Base-by-base conservation (phyloP, 2,888 invertebrate genomes). In the Rhagium mordax region DNA sequence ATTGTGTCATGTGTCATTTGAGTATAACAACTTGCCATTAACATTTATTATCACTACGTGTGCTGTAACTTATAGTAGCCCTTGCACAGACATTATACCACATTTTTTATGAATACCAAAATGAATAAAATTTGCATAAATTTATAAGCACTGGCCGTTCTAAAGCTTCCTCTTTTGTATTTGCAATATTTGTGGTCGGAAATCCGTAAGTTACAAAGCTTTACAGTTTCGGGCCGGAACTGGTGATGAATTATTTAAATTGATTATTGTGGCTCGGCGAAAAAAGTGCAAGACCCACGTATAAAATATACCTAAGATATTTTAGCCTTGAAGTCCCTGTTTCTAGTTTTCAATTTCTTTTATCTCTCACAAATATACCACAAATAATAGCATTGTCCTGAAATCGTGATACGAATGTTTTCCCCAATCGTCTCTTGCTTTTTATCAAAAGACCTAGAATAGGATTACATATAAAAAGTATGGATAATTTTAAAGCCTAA, bases 241-340 rank as follows among this genome's bases (percentile, higher is more conserved):
- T 29, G 41, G 29, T 61, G 61, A 61, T 61, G 61, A 61, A 61
- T 61, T 61, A 61, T 61, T 61, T 61, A 48, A 61, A 61, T 18
- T 48, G 61, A 47, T 61, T 61, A 61, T 61, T 48, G 47, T 10
- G 21, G 47, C 8, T 61, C 20, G n/a, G 47, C 8, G 41, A 10
- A 41, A 61, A 20, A 4, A 24, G 15, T 13, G 6, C 21, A n/a
- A n/a, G n/a, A 24, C n/a, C 24, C 24, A 59, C 60, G 21, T 21
- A 61, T 61, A 61, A 41, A 61, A 61, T 47, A 61, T 47, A 61
- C 16, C 13, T 24, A 18, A 41, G 60, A 20, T 20, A 3, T 59
- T 59, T 16, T 16, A 3, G 20, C 20, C 20, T 6, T 20, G 10
- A 16, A 10, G 15, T 13, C 13, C 21, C 15, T 27, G 29, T 47